Evolutionary conservation across 64 coral and sea anemone species (phyloP).

Genomic region (Montipora capricornis): DNA sequence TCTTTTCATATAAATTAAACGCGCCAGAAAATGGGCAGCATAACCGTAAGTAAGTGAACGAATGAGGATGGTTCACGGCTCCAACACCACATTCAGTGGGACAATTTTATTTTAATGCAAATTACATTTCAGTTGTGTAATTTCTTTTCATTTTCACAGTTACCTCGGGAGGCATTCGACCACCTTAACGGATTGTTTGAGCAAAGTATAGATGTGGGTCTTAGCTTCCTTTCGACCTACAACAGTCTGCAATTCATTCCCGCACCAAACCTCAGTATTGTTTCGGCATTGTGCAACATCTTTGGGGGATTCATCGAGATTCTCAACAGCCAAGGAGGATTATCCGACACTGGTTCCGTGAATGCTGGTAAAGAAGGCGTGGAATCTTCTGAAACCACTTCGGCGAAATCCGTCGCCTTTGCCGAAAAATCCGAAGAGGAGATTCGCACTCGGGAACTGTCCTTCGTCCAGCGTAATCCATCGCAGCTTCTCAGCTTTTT

Average conservation of each 20-base stretch:
- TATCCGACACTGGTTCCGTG: not conserved
- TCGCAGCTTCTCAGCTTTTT: slow-evolving; percentile 73
- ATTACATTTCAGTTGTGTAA: too few species aligned
- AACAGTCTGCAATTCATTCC: slow-evolving; percentile 56
- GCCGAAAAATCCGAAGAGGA: slow-evolving; percentile 58
- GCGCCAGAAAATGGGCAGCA: too few species aligned
- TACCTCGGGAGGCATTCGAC: slow-evolving; percentile 55
- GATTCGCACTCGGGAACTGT: slow-evolving; percentile 19
- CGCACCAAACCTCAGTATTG: slow-evolving; percentile 72
- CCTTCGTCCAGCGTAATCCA: slow-evolving; percentile 76
- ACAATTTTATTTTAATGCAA: too few species aligned
- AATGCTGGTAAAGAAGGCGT: not conserved
- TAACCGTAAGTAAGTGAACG: too few species aligned
- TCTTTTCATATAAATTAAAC: too few species aligned
- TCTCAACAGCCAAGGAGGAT: slow-evolving; percentile 66
- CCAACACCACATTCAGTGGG: too few species aligned
- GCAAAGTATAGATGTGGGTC: slow-evolving; percentile 73
- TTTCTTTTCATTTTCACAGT: slow-evolving; percentile 2
- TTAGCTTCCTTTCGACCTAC: slow-evolving; percentile 65
- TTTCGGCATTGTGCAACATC: slow-evolving; percentile 80
- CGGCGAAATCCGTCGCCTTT: slow-evolving; percentile 71
- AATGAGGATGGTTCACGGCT: too few species aligned
- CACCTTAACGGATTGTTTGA: slow-evolving; percentile 72
- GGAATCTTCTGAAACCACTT: slow-evolving; percentile 29
- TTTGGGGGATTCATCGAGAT: slow-evolving; percentile 82